Percentiles rank a stretch among this genome's conserved stretches.
Evolutionary conservation across 1,140 invertebrate genomes (phyloP).

Genomic region (Eumaeus atala): DNA sequence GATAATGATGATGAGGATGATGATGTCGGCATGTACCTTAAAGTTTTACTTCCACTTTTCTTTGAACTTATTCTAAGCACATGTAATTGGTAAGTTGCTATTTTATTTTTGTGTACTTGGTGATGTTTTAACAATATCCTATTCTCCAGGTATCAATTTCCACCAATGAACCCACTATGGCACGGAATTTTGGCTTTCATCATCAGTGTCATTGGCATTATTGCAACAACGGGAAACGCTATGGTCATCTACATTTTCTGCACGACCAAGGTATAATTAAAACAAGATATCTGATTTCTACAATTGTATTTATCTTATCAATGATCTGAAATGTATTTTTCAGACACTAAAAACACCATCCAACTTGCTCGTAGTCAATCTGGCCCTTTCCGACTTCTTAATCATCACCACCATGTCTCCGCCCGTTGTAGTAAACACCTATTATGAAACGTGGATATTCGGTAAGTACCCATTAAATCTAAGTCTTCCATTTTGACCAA

Average conservation of each 20-base stretch:
- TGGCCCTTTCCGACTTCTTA: conserved; percentile 90
- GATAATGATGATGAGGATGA: too few relatives aligned
- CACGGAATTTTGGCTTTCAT: conserved; percentile 79
- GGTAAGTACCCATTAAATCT: conserved; percentile 62
- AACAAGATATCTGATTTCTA: background rate
- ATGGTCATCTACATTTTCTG: conserved; percentile 91
- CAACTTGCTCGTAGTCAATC: conserved; percentile 88
- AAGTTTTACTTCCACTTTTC: too few relatives aligned
- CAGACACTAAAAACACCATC: conserved; percentile 84
- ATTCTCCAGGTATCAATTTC: conserved; percentile 75
- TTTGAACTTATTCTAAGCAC: too few relatives aligned
- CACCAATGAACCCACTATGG: conserved; percentile 79
- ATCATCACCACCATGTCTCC: conserved; percentile 91
- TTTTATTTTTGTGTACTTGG: too few relatives aligned
- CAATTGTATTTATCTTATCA: background rate
- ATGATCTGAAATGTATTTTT: conserved; percentile 19
- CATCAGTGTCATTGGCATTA: conserved; percentile 76
- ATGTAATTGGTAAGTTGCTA: too few relatives aligned
- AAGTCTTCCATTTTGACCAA: too few relatives aligned
- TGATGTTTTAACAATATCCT: conserved; percentile 2
- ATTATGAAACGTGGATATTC: conserved; percentile 89
- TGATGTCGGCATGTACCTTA: too few relatives aligned
- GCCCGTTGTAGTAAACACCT: conserved; percentile 90
- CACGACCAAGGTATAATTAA: conserved; percentile 53
- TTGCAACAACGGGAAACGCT: conserved; percentile 85